Percentiles rank a stretch among this genome's conserved stretches.
phyloP scores from a whole-genome alignment of 2,113 vertebrate genomes.

The Castor canadensis region DNA sequence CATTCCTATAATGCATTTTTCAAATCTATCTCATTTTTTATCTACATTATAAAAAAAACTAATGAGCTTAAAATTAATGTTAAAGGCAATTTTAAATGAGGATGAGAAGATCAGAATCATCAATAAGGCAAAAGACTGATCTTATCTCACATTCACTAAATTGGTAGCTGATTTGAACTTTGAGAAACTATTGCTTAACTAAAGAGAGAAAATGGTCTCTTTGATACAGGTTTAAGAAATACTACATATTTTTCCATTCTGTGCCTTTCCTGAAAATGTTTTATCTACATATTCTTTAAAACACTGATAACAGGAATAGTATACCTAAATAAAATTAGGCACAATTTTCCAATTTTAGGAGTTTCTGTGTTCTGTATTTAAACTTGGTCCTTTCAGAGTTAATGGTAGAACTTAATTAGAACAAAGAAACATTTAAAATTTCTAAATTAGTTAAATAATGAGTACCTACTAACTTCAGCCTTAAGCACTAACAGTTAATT shows the following conservation, averaged over 20 bases:
- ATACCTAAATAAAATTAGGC: not conserved
- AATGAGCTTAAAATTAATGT: conserved; percentile 1
- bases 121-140: not conserved
- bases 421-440: not conserved
- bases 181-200: not conserved
- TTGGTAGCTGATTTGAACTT: not conserved
- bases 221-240: not conserved
- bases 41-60: too few relatives aligned
- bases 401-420: not conserved
- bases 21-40: not conserved
- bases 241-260: not conserved
- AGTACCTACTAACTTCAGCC: not conserved
- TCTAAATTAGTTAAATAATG: not conserved
- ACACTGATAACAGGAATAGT: not conserved
- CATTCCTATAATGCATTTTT: not conserved
- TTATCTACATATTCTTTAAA: conserved; percentile 33
- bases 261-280: not conserved
- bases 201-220: not conserved
- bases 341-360: conserved; percentile 14
- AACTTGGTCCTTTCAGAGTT: not conserved
- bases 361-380: not conserved
- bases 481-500: not conserved
- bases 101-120: not conserved
- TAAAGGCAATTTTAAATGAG: not conserved
- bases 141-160: not conserved